Evolutionary conservation across 2,113 vertebrate species (phyloP).

Genomic region (Microtus ochrogaster): DNA sequence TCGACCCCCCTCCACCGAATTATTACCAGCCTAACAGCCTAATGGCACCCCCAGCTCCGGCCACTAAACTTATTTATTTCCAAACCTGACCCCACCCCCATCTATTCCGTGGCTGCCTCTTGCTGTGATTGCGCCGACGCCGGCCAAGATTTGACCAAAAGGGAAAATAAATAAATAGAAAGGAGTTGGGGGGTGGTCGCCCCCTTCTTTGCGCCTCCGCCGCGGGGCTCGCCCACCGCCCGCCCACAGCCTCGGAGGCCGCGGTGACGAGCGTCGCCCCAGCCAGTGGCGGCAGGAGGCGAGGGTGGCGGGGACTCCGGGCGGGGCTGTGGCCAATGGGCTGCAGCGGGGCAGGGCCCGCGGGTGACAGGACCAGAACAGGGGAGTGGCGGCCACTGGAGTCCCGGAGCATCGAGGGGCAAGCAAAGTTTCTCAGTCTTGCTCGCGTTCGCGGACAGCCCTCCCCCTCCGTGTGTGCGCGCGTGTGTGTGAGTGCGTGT

Average conservation of each 20-base stretch:
- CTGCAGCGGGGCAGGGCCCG: slow-evolving; percentile 52
- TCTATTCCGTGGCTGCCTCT: slow-evolving; percentile 66
- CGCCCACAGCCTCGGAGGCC: not conserved
- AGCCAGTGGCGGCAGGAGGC: slow-evolving; percentile 40
- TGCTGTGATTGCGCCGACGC: slow-evolving; percentile 45
- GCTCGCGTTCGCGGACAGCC: slow-evolving; percentile 41
- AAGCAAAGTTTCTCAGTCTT: slow-evolving; percentile 79
- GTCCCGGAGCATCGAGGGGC: slow-evolving; percentile 59
- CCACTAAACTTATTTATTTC: slow-evolving; percentile 75
- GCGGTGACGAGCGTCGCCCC: slow-evolving; percentile 34
- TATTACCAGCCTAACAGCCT: slow-evolving; percentile 76
- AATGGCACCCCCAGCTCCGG: slow-evolving; percentile 43
- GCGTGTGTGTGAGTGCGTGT: not conserved
- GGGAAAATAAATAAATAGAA: not conserved
- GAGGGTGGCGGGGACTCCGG: slow-evolving; percentile 31
- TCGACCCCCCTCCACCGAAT: slow-evolving; percentile 65
- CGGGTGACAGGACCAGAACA: slow-evolving; percentile 62
- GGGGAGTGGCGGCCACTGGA: slow-evolving; percentile 61
- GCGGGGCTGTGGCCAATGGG: slow-evolving; percentile 61
- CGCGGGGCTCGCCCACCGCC: not conserved
- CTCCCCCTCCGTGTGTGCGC: slow-evolving; percentile 12
- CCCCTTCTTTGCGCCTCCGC: slow-evolving; percentile 38
- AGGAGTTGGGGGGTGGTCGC: not conserved
- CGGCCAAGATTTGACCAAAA: slow-evolving; percentile 66
- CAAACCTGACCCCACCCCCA: slow-evolving; percentile 73